phyloP scores from a whole-genome alignment of 35 echinoderm and acorn worm genomes.

The Anneissia japonica region DNA sequence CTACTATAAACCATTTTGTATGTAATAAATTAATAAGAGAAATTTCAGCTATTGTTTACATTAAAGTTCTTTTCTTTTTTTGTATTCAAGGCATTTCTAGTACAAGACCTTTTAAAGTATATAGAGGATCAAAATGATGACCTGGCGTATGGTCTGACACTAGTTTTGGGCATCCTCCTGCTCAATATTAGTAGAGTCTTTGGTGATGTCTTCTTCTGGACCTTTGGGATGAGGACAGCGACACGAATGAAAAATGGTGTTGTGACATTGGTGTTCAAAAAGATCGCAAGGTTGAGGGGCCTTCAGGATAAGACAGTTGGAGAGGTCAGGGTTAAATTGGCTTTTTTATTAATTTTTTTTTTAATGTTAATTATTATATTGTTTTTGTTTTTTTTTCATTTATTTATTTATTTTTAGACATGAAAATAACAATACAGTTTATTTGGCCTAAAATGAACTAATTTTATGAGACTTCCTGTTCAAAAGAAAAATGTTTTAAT shows the following conservation, averaged over 20 bases:
- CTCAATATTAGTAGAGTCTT: conserved; percentile 55
- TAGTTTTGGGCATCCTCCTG: conserved; percentile 53
- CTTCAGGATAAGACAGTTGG: conserved; percentile 88
- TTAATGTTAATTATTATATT: background rate
- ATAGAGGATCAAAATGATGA: conserved; percentile 31
- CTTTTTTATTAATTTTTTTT: background rate
- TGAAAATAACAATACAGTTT: background rate
- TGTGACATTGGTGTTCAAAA: conserved; percentile 76
- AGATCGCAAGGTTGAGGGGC: conserved; percentile 62
- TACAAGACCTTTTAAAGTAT: conserved; percentile 54
- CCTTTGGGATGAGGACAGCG: conserved; percentile 57
- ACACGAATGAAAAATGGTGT: conserved; percentile 57
- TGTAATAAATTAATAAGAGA: too few species aligned
- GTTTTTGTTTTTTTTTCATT: too few species aligned
- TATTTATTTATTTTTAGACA: background rate
- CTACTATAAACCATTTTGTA: too few species aligned
- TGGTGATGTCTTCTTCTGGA: conserved; percentile 57
- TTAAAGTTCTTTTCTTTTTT: background rate
- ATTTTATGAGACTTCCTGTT: too few species aligned
- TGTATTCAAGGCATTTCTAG: conserved; percentile 45
- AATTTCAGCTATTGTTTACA: too few species aligned
- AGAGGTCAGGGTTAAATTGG: conserved; percentile 51
- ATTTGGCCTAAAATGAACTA: background rate
- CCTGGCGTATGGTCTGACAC: conserved; percentile 31
- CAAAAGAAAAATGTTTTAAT: too few species aligned